Conservation (phyloP, 2,797 vertebrate species). For the Crypturellus tataupa region DNA sequence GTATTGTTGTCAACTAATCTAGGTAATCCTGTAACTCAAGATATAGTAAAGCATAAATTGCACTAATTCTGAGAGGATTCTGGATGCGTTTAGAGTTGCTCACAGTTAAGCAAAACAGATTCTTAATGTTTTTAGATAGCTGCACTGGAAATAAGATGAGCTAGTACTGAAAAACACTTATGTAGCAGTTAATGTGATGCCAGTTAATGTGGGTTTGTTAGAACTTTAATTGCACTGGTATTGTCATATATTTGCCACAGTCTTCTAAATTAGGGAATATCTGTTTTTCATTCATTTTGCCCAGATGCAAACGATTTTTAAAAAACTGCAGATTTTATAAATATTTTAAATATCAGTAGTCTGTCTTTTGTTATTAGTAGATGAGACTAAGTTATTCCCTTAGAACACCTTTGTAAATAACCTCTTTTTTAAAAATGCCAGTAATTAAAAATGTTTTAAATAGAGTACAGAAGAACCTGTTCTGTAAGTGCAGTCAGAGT, state of each 20-base stretch:
- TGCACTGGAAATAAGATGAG: background rate
- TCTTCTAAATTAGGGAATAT: background rate
- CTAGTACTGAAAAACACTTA: background rate
- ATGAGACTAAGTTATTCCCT: background rate
- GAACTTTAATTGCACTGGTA: background rate
- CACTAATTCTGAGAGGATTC: rapidly evolving
- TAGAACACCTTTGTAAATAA: background rate
- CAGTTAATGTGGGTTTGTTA: background rate
- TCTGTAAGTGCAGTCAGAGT: background rate
- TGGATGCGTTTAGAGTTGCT: background rate
- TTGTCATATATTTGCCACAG: background rate
- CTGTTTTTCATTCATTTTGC: background rate
- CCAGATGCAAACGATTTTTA: background rate
- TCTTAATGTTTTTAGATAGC: background rate
- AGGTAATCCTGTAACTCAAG: background rate
- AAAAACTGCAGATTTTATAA: background rate
- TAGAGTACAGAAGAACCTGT: background rate
- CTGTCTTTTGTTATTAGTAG: background rate
- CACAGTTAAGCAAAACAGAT: background rate
- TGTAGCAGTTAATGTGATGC: background rate
- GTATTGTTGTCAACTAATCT: background rate
- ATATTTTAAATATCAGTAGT: background rate
- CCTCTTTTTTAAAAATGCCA: background rate
- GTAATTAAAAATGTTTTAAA: background rate
- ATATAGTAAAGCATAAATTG: background rate